These are phyloP conservation scores for Drosophila equinoxialis DNA, from an alignment of 1,140 invertebrate species.

Conservation along the genomic window DNA sequence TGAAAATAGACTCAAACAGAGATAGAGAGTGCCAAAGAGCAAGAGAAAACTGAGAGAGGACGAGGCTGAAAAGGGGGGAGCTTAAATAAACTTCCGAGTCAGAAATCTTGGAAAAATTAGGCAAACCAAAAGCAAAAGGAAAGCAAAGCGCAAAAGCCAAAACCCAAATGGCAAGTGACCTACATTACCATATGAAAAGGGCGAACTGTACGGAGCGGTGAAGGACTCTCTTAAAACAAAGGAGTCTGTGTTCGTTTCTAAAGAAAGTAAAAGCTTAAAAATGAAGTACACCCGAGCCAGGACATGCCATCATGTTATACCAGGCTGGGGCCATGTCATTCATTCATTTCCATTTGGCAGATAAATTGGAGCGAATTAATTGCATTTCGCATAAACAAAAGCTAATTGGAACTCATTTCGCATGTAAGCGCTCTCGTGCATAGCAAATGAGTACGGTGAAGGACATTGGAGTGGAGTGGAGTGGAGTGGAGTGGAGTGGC, in stretches of 20 bases:
- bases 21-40: background rate
- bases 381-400: slow-evolving; percentile 78
- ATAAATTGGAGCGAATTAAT: slow-evolving; percentile 82
- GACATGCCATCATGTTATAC: no score
- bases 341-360: slow-evolving; percentile 57
- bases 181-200: slow-evolving; percentile 66
- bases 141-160: slow-evolving; percentile 19
- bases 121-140: slow-evolving; percentile 9
- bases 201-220: slow-evolving; percentile 13
- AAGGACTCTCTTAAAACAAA: slow-evolving; percentile 36
- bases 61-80: background rate
- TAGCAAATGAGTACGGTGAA: slow-evolving; percentile 62
- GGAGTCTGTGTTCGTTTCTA: background rate
- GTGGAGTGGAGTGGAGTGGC: background rate
- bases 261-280: slow-evolving; percentile 29
- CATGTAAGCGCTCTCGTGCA: slow-evolving; percentile 70
- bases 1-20: background rate
- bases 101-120: slow-evolving; percentile 68
- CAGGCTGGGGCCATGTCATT: slow-evolving; percentile 37
- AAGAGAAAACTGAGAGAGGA: background rate
- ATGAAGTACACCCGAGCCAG: background rate
- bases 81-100: slow-evolving; percentile 28
- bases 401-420: slow-evolving; percentile 80
- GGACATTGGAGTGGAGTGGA: slow-evolving; percentile 17
- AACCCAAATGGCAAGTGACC: slow-evolving; percentile 55